Conservation (phyloP, 1,140 invertebrate genomes). For the Zaprionus capensis region DNA sequence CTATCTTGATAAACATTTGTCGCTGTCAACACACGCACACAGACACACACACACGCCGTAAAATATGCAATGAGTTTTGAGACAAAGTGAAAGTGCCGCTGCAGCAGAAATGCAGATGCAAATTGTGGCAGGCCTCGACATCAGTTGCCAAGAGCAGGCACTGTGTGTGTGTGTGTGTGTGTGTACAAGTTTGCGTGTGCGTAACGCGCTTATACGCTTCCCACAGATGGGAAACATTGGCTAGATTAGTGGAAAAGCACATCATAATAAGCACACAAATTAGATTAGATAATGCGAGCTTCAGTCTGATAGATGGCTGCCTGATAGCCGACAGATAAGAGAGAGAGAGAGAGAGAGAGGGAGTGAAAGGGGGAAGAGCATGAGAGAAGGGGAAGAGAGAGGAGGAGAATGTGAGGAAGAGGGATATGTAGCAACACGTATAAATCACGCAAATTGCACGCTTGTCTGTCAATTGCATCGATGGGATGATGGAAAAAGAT, state of each 20-base stretch:
- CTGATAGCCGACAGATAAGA: neutral
- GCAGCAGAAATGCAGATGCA: conserved; percentile 2
- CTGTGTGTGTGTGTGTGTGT: neutral
- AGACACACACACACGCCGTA: conserved; percentile 10
- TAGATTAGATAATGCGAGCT: conserved; percentile 19
- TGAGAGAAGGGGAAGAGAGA: neutral
- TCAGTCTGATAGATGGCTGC: conserved; percentile 5
- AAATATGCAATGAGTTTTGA: conserved; percentile 37
- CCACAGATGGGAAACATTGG: neutral
- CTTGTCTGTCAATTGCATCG: conserved; percentile 3
- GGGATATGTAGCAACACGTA: neutral
- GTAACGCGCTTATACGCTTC: neutral
- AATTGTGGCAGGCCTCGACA: neutral
- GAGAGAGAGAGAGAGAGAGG: neutral
- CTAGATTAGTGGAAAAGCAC: conserved; percentile 6
- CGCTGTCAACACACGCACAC: conserved; percentile 12
- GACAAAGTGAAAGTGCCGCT: conserved; percentile 26
- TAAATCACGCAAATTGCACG: conserved; percentile 4
- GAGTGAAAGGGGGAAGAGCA: neutral
- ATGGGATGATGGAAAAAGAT: neutral
- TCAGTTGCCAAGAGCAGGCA: neutral
- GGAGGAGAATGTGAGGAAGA: neutral
- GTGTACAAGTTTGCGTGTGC: neutral
- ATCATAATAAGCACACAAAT: conserved; percentile 13
- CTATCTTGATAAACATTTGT: conserved; percentile 27